These are phyloP conservation scores for Terebella lapidaria DNA, from an alignment of 2,888 invertebrate species.

Conservation along the genomic window DNA sequence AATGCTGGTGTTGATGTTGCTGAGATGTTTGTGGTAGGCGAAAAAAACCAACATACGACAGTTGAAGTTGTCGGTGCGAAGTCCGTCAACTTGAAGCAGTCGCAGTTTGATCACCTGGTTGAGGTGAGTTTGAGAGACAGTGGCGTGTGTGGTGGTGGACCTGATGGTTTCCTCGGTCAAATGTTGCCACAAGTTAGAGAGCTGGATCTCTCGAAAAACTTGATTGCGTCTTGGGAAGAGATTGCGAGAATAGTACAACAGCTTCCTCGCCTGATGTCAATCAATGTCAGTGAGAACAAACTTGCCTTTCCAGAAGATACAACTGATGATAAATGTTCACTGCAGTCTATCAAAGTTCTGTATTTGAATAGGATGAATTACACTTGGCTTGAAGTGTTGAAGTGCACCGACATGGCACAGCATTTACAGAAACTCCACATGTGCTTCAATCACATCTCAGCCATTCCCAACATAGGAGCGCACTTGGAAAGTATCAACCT, in stretches of 20 bases:
- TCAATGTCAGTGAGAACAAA: neutral
- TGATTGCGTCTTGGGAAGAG: too few relatives aligned
- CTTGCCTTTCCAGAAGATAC: neutral
- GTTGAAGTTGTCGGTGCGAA: constrained; percentile 88
- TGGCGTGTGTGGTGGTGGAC: too few relatives aligned
- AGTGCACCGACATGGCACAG: neutral
- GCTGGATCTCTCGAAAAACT: too few relatives aligned
- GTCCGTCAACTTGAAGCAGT: constrained; percentile 67
- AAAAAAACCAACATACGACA: constrained; percentile 54
- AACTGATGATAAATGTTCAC: neutral
- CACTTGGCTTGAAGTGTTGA: neutral
- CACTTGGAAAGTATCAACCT: neutral
- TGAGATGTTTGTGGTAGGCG: constrained; percentile 38
- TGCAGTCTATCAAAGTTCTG: neutral
- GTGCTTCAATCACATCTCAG: neutral
- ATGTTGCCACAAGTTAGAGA: too few relatives aligned
- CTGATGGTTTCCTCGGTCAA: too few relatives aligned
- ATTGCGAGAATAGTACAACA: too few relatives aligned
- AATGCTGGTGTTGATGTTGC: constrained; percentile 32
- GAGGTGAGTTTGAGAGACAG: too few relatives aligned
- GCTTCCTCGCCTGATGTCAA: too few relatives aligned
- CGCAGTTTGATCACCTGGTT: constrained; percentile 52
- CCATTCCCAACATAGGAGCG: neutral
- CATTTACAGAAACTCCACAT: neutral
- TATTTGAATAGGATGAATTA: constrained; percentile 2